Base-by-base conservation (phyloP, 2,888 invertebrate genomes). In the Rhingia campestris region DNA sequence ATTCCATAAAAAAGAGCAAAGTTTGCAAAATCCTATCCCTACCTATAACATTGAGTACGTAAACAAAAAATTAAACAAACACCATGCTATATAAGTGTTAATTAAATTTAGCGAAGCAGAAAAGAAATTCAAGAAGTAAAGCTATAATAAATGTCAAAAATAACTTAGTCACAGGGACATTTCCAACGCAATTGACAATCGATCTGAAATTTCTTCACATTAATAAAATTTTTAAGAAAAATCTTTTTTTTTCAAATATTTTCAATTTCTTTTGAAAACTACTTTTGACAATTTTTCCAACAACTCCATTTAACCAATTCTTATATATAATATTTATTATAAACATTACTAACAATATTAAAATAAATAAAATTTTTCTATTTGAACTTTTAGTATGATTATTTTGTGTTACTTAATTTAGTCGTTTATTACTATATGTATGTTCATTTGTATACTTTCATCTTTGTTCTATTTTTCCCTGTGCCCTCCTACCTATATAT, bases 381-480 rank as follows among this genome's bases (percentile, higher is more conserved):
- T 5, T 14, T 47, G 12, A 45, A 35, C 45, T 39, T 63, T 49
- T 63, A 47, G 30, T 35, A 39, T 30, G 6, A 30, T 58, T 41
- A 41, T 58, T 64, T 9, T 35, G n/a, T 33, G 56, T 56, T 45
- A 53, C 10, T 10, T 4, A 33, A 35, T 41, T 51, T 22, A 47
- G 35, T 51, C 32, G 22, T 59, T 64, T 64, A 54, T 74, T 53
- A 43, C 54, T 67, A n/a, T 22, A 22, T 47, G 49, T 49, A 22
- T 54, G 75, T 64, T 81, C 63, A 75, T 81, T 81, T 81, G 43
- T 70, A 75, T 63, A 69, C 72, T 81, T 67, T 75, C 77, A 74
- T 75, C 45, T 82, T 77, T 86, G 75, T 86, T 76, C 79, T 80
- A 75, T 61, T 75, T 73, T 74, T 75, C 74, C 56, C 35, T 75